Percentiles rank a stretch among this genome's conserved stretches.
Evolutionary conservation across 2,113 vertebrate genomes (phyloP).

Genomic region (Solea senegalensis): DNA sequence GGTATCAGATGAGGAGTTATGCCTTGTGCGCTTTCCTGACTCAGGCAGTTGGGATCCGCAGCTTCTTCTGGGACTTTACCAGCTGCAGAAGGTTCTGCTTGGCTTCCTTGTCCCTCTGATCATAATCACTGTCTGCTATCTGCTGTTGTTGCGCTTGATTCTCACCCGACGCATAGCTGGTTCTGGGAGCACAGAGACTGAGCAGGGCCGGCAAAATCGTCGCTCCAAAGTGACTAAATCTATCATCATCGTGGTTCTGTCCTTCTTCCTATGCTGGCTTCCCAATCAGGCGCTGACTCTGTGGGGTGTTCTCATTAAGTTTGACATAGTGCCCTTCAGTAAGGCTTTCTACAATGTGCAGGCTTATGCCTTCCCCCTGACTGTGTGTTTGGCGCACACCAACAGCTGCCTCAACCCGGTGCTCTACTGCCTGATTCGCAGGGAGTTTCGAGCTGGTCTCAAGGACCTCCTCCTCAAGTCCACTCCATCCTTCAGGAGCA

Average conservation of each 20-base stretch:
- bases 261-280: conserved; percentile 88
- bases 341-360: conserved; percentile 85
- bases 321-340: conserved; percentile 83
- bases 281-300: conserved; percentile 85
- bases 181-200: conserved; percentile 53
- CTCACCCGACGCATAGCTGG: conserved; percentile 72
- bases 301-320: conserved; percentile 86
- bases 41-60: conserved; percentile 83
- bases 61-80: conserved; percentile 84
- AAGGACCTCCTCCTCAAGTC: conserved; percentile 77
- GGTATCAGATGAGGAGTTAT: conserved; percentile 83
- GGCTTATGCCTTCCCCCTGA: conserved; percentile 83
- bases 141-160: conserved; percentile 82
- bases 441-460: conserved; percentile 82
- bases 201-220: conserved; percentile 67
- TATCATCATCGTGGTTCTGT: conserved; percentile 82
- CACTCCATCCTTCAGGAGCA: conserved; percentile 73
- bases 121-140: conserved; percentile 83
- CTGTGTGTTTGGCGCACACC: conserved; percentile 84
- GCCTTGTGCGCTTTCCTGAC: conserved; percentile 84
- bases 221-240: conserved; percentile 84
- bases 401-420: conserved; percentile 88
- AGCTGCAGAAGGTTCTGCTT: conserved; percentile 84
- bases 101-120: conserved; percentile 83
- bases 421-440: conserved; percentile 83